A percentile compares a stretch with the other conserved stretches of the same genome.
phyloP scores from a whole-genome alignment of 2,797 vertebrate genomes.

The Mionectes olivaceus region DNA sequence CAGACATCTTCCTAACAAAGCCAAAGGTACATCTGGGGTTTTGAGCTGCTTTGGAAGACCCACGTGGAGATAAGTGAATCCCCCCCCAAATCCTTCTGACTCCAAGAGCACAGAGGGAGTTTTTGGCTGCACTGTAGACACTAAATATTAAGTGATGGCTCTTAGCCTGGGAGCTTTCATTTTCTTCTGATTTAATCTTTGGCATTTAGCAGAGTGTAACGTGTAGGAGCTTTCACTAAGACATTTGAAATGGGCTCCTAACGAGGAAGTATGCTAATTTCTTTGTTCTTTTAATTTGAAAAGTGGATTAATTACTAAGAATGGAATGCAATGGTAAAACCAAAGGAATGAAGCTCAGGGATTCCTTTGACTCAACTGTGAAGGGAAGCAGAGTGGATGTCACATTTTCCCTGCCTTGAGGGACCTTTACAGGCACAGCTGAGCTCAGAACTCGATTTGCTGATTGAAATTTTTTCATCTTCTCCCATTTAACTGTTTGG shows the following conservation, averaged over 20 bases:
- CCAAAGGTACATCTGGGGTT: not conserved
- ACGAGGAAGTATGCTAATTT: not conserved
- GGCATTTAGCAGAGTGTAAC: not conserved
- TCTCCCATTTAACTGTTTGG: not conserved
- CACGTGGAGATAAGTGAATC: not conserved
- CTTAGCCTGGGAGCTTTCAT: not conserved
- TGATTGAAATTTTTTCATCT: not conserved
- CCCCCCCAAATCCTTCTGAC: not conserved
- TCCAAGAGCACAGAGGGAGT: not conserved
- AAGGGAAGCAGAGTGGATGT: not conserved
- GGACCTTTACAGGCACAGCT: not conserved
- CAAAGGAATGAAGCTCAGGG: not conserved
- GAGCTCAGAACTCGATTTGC: not conserved
- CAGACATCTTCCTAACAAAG: not conserved
- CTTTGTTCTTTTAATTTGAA: not conserved
- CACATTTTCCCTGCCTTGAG: not conserved
- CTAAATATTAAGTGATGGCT: not conserved
- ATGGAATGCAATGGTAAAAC: not conserved
- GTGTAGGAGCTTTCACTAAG: not conserved
- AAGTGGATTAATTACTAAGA: not conserved
- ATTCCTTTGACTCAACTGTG: not conserved
- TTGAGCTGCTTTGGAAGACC: not conserved
- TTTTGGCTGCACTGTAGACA: not conserved
- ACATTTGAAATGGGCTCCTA: not conserved
- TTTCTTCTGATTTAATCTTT: not conserved